phyloP scores from a whole-genome alignment of 1,140 invertebrate genomes.

The Drosophila takahashii region DNA sequence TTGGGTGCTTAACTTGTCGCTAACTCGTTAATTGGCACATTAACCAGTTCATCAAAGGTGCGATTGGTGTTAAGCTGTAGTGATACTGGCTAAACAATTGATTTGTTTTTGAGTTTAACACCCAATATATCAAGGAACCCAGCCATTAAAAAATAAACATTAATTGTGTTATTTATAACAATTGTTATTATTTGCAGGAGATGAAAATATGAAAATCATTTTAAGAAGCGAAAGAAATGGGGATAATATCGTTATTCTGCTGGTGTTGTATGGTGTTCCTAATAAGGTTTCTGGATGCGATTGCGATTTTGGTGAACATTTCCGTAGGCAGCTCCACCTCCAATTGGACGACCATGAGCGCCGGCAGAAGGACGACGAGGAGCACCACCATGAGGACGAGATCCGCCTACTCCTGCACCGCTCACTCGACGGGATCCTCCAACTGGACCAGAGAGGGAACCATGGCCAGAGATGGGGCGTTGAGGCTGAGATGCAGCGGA shows the following conservation, averaged over 20 bases:
- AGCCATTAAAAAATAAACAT: not conserved
- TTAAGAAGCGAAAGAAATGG: not conserved
- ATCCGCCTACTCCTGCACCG: not conserved
- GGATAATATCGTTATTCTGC: not conserved
- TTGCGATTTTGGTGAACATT: constrained; percentile 18
- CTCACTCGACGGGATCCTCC: constrained; percentile 10
- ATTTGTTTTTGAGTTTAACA: too few relatives aligned
- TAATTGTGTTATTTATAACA: not conserved
- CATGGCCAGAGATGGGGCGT: constrained; percentile 3
- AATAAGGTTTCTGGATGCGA: constrained; percentile 27
- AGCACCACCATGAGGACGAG: constrained; percentile 10
- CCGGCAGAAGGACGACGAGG: constrained; percentile 2
- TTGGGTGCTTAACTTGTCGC: constrained; percentile 3
- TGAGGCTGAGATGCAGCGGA: constrained; percentile 7
- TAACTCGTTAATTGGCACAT: constrained; percentile 2
- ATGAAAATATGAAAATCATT: not conserved
- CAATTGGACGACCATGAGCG: constrained; percentile 7
- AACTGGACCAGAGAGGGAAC: not conserved
- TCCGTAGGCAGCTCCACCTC: constrained; percentile 8
- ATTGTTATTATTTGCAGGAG: constrained; percentile 4
- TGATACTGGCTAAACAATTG: not conserved
- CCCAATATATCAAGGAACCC: not conserved
- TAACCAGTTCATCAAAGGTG: constrained; percentile 21
- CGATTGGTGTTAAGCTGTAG: constrained; percentile 12
- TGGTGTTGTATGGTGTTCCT: not conserved